These are phyloP conservation scores for Bufotes viridis DNA, from an alignment of 2,797 vertebrate species.

Conservation along the genomic window DNA sequence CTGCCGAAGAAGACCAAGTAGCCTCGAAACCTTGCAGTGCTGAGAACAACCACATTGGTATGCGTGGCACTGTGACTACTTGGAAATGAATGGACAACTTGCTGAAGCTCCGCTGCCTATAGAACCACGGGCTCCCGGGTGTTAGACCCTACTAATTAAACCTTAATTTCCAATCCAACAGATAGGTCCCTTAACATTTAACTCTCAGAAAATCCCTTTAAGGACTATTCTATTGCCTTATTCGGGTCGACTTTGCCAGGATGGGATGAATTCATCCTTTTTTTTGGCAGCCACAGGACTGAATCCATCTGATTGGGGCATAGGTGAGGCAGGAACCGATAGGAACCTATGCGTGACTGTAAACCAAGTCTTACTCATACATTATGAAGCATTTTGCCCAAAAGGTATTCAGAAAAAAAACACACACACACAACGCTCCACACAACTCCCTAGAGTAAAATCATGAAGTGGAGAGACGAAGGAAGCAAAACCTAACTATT, in stretches of 20 bases:
- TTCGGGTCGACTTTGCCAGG: not conserved
- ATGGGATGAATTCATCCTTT: not conserved
- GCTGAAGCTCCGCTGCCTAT: too few species aligned
- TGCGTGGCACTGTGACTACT: too few species aligned
- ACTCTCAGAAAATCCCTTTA: too few species aligned
- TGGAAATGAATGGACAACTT: too few species aligned
- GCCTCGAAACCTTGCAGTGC: too few species aligned
- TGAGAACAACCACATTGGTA: too few species aligned
- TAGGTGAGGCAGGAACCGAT: not conserved
- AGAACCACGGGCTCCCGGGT: too few species aligned
- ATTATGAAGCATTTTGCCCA: not conserved
- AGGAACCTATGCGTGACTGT: not conserved
- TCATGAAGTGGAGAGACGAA: not conserved
- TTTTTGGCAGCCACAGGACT: too few species aligned
- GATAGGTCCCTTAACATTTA: too few species aligned
- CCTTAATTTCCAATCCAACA: too few species aligned
- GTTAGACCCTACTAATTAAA: too few species aligned
- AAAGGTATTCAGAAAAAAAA: not conserved
- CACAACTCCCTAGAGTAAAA: not conserved
- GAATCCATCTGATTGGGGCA: not conserved
- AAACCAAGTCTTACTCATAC: not conserved
- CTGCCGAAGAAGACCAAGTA: too few species aligned
- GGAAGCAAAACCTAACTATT: constrained; percentile 41
- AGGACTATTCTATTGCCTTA: not conserved
- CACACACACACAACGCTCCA: not conserved